Conservation (phyloP, 1,140 invertebrate genomes). For the Calliopsis andreniformis region DNA sequence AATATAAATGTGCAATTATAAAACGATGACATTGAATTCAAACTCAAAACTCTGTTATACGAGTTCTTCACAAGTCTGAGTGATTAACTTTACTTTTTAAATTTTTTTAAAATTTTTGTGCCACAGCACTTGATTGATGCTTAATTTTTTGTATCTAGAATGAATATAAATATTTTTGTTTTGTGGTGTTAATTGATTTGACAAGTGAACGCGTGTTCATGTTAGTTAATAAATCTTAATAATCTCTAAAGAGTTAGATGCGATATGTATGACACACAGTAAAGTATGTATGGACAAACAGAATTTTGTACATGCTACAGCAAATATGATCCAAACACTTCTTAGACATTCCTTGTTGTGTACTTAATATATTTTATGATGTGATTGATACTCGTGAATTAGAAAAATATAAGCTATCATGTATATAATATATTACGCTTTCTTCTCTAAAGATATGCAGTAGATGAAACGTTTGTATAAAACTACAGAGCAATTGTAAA, state of each 20-base stretch:
- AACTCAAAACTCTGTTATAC: no score
- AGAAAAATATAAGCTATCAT: conserved; percentile 34
- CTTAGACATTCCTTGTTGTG: conserved; percentile 66
- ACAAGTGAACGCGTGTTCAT: conserved; percentile 1
- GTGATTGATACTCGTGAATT: conserved; percentile 33
- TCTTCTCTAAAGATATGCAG: conserved; percentile 35
- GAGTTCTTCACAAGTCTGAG: no score
- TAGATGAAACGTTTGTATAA: conserved; percentile 49
- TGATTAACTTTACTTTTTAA: no score
- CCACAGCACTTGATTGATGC: no score
- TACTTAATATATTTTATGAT: conserved; percentile 70
- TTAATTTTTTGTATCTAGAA: no score
- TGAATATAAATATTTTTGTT: no score
- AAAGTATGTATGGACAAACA: neutral
- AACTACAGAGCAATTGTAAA: conserved; percentile 50
- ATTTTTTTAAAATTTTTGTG: no score
- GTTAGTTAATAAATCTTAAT: conserved; percentile 9
- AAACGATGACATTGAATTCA: neutral
- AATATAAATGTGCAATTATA: neutral
- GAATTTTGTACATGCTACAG: conserved; percentile 32
- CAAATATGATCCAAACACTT: conserved; percentile 30
- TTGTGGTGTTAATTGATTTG: no score
- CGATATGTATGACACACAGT: conserved; percentile 9
- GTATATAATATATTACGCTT: conserved; percentile 40
- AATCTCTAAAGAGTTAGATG: neutral